Base-by-base conservation (phyloP, 2,113 vertebrate genomes). In the Coregonus clupeaformis region DNA sequence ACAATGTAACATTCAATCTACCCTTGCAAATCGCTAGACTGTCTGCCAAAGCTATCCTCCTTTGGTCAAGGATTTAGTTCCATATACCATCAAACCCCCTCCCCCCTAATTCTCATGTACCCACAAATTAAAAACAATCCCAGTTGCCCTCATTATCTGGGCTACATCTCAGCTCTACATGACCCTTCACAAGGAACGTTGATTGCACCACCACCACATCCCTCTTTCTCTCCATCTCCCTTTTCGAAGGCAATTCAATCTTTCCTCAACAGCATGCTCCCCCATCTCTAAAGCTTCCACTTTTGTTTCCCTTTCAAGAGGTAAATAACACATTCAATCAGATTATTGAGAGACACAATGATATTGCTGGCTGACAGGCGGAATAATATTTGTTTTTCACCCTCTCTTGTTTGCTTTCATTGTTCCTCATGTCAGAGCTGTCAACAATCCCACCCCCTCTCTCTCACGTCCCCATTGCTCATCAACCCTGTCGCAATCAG, bases 251-350 rank as follows among this genome's bases (percentile, higher is more conserved):
- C 27, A n/a, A 20, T n/a, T 5, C 16, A 7, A 16, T 67, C 6
- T n/a, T 63, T 25, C 65, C 20, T n/a, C 18, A 27, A 30, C 65
- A 7, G 2, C 16, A 18, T 57, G 25, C 16, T 42, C 12, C 6
- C 65, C 45, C 32, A 0, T 16, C 4, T 16, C 3, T 3, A 52
- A 52, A 18, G 49, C 62, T 63, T 6, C 55, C 30, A 22, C 18
- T 45, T 69, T 27, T 74, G 67, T 76, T 74, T 76, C 77, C 67
- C 62, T 29, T 55, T 75, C 65, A 67, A 36, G 69, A 75, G 42
- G 27, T 72, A 80, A 77, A 77, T 79, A 74, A 76, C 70, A 70
- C 70, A 70, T 74, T 76, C 55, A 78, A 9, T 76, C 57, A 63
- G 71, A 79, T 82, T 74, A 78, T 67, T 55, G 42, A 77, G 52